A percentile compares a stretch with the other conserved stretches of the same genome.
These are phyloP conservation scores for Catharus fuscescens DNA, from an alignment of 2,113 vertebrate genomes.

Conservation along the genomic window DNA sequence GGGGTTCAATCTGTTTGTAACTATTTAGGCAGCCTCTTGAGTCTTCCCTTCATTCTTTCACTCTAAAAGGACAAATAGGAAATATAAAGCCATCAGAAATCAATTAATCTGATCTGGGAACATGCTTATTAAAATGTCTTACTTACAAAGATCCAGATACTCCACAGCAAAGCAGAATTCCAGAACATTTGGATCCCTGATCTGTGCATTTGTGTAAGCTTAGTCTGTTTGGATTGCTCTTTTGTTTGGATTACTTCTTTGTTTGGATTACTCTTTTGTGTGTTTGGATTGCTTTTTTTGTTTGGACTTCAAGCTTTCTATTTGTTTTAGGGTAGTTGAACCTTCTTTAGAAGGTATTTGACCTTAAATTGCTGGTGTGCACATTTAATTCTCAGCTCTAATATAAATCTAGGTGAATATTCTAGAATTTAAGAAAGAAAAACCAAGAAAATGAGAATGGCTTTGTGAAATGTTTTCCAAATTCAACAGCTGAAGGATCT, in stretches of 20 bases:
- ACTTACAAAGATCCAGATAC: neutral
- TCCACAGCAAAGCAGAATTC: neutral
- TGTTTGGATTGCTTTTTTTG: neutral
- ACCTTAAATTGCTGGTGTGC: neutral
- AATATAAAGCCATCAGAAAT: neutral
- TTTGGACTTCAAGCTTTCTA: neutral
- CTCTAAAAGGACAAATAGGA: neutral
- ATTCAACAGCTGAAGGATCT: neutral
- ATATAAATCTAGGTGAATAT: neutral
- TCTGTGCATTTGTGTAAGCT: neutral
- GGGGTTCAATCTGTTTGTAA: neutral
- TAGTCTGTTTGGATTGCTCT: neutral
- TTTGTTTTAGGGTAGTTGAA: neutral
- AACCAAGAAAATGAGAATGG: neutral
- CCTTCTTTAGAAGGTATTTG: neutral
- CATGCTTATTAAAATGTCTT: fast-evolving
- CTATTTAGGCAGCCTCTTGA: neutral
- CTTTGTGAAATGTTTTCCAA: neutral
- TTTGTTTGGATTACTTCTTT: neutral
- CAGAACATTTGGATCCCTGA: neutral
- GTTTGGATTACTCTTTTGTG: neutral
- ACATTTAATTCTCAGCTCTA: neutral
- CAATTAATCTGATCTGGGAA: neutral
- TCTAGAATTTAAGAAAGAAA: neutral
- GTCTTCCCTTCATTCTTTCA: neutral